Conservation (phyloP, 2,797 vertebrate genomes). For the Aquila chrysaetos region DNA sequence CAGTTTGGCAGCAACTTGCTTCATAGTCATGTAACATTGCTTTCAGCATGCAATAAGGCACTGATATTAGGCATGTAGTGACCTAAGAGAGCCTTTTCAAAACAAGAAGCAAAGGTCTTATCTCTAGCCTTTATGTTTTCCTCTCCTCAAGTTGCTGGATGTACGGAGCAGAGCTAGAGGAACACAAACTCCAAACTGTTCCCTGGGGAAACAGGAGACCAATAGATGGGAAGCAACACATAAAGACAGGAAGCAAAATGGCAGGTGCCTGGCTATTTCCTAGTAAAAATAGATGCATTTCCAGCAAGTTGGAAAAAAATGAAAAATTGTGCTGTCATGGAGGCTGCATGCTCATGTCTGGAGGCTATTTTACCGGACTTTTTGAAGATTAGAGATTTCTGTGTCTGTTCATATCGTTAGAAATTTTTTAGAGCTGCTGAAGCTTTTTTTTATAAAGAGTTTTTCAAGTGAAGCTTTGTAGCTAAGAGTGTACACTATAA, state of each 20-base stretch:
- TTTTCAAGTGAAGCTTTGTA: background rate
- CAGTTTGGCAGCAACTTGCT: background rate
- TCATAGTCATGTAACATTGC: background rate
- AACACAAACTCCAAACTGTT: background rate
- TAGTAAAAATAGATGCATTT: background rate
- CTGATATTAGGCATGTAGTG: background rate
- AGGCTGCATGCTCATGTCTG: background rate
- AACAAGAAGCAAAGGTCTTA: background rate
- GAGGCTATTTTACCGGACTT: background rate
- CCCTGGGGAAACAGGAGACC: background rate
- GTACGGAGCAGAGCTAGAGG: background rate
- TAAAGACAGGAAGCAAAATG: background rate
- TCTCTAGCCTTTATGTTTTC: background rate
- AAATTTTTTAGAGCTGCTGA: background rate
- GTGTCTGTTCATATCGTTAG: background rate
- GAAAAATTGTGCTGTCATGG: background rate
- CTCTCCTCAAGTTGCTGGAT: background rate
- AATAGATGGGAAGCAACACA: background rate
- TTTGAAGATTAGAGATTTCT: background rate
- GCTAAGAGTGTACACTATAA: background rate
- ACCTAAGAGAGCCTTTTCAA: background rate
- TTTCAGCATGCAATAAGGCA: background rate
- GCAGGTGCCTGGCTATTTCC: background rate
- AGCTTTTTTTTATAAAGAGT: background rate
- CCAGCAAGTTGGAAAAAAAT: background rate